phyloP scores from a whole-genome alignment of 2,797 vertebrate species.

The Lithobates sylvaticus region DNA sequence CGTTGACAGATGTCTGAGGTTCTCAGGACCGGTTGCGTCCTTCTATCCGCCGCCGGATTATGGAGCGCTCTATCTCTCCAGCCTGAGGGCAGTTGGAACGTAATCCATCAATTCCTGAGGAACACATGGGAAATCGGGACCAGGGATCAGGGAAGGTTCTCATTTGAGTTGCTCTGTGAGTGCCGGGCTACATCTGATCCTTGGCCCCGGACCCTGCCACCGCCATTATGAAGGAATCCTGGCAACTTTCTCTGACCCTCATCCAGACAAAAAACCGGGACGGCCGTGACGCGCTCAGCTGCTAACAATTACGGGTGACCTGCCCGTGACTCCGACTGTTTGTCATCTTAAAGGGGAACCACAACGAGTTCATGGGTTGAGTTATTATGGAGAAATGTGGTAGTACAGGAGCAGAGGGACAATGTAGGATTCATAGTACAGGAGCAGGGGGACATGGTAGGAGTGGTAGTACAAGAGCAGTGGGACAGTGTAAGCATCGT shows the following conservation, averaged over 20 bases:
- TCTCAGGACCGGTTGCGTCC: slow-evolving; percentile 22
- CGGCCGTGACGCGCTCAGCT: neutral
- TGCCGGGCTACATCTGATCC: neutral
- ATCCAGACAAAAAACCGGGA: neutral
- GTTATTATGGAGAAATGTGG: too few species aligned
- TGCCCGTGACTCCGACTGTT: neutral
- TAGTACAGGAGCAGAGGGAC: too few species aligned
- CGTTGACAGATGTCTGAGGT: slow-evolving; percentile 26
- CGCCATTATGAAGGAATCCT: neutral
- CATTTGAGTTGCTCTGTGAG: slow-evolving; percentile 1
- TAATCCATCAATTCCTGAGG: slow-evolving; percentile 25
- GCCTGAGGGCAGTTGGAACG: slow-evolving; percentile 8
- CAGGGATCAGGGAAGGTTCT: neutral
- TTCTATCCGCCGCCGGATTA: slow-evolving; percentile 19
- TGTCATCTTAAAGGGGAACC: neutral
- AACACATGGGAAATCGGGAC: slow-evolving; percentile 17
- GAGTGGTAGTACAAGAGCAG: too few species aligned
- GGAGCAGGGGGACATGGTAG: too few species aligned
- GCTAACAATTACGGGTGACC: neutral
- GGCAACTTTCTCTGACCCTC: slow-evolving; percentile 27
- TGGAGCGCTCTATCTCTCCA: neutral
- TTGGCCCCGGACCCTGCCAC: neutral
- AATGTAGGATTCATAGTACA: too few species aligned
- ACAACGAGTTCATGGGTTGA: neutral
- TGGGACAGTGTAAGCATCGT: too few species aligned